phyloP scores from a whole-genome alignment of 2,888 invertebrate species.

The Phrixothrix hirtus region DNA sequence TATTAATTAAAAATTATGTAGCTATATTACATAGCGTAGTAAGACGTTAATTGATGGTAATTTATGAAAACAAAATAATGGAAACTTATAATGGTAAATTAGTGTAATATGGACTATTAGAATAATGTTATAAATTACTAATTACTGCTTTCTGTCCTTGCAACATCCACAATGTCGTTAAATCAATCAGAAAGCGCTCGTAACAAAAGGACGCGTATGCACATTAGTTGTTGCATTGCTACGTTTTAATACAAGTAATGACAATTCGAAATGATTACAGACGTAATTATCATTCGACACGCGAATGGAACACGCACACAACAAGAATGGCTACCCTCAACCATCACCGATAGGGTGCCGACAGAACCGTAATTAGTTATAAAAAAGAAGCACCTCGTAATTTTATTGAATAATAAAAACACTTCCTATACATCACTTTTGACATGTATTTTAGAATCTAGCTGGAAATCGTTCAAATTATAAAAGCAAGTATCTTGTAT shows the following conservation, averaged over 20 bases:
- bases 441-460: too few relatives aligned
- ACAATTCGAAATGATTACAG: constrained; percentile 50
- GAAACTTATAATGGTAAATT: constrained; percentile 25
- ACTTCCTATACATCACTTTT: too few relatives aligned
- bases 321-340: constrained; percentile 29
- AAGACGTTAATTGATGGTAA: constrained; percentile 23
- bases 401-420: too few relatives aligned
- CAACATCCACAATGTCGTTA: constrained; percentile 33
- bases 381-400: too few relatives aligned
- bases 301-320: constrained; percentile 44
- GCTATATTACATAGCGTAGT: constrained; percentile 11
- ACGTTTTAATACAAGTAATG: constrained; percentile 51
- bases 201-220: constrained; percentile 36
- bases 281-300: constrained; percentile 47
- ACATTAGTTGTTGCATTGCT: constrained; percentile 40
- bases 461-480: too few relatives aligned
- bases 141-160: constrained; percentile 34
- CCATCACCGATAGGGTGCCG: constrained; percentile 19
- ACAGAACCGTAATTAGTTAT: constrained; percentile 27
- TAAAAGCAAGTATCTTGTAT: too few relatives aligned
- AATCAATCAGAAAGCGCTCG: constrained; percentile 36
- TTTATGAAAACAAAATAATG: constrained; percentile 29
- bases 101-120: constrained; percentile 18
- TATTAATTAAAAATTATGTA: constrained; percentile 19
- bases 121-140: constrained; percentile 36